Base-by-base conservation (phyloP, 2,888 invertebrate species). In the Dynastes hyllus region DNA sequence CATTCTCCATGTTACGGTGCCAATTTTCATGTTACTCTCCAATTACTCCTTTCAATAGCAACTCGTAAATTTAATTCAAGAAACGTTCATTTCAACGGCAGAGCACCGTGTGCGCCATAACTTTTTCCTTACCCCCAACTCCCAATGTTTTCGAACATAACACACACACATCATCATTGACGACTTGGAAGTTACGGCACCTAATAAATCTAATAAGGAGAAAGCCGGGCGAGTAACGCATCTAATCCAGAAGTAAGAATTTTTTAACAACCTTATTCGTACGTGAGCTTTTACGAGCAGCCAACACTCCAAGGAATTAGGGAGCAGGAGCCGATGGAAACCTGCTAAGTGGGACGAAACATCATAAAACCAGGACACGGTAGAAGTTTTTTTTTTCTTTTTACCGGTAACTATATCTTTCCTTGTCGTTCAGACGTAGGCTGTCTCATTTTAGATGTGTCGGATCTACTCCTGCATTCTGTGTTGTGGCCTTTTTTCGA, bases 161-260 rank as follows among this genome's bases (percentile, higher is more conserved):
- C 61, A 61, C 61, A 61, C 61, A 61, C 51, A 66, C 50, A 37
- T 69, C 69, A 45, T 69, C 69, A 69, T 69, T 51, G 69, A 69
- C 69, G 69, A 51, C 51, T 69, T 50, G 69, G 27, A 61, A 73
- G 73, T 73, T 61, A 73, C 61, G 58, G 27, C 73, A 32, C 58
- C 58, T 58, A 58, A 73, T 73, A 73, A 73, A 73, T 73, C 73
- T 73, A 73, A 73, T 73, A 69, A 69, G n/a, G 67, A 50, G 50
- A 51, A 61, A 61, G 61, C 61, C 61, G 61, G 29, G 11, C 67
- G 67, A 50, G 67, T n/a, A 69, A 69, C 50, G 67, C 45, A n/a
- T 51, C 67, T 69, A 73, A 73, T 73, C 61, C 73, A 61, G 45
- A 73, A 73, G 73, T 73, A 73, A 73, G 73, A 73, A 73, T 73